phyloP scores from a whole-genome alignment of 2,113 vertebrate species.

The Coregonus clupeaformis region DNA sequence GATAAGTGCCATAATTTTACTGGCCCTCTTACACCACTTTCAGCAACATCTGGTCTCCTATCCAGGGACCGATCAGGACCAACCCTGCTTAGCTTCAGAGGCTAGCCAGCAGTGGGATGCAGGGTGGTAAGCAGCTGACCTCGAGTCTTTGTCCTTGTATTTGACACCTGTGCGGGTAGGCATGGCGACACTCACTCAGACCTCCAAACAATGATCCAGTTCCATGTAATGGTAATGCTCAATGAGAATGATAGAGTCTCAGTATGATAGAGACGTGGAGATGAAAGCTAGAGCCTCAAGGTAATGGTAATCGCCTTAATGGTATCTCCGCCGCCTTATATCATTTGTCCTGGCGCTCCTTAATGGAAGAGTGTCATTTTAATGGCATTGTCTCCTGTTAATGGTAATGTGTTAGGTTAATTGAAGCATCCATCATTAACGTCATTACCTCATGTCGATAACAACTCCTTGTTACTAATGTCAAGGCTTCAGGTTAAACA shows the following conservation, averaged over 20 bases:
- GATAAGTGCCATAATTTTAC: too few relatives aligned
- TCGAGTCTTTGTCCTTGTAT: too few relatives aligned
- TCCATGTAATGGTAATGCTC: background rate
- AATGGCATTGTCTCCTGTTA: background rate
- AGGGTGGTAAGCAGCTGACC: too few relatives aligned
- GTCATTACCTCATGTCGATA: slow-evolving; percentile 2
- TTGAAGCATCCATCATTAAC: background rate
- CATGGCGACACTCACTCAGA: background rate
- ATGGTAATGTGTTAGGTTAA: background rate
- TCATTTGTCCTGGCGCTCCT: background rate
- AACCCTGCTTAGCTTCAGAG: too few relatives aligned
- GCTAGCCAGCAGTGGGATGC: too few relatives aligned
- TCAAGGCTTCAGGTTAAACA: too few relatives aligned
- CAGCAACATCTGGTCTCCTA: too few relatives aligned
- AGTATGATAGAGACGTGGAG: background rate
- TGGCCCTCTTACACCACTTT: too few relatives aligned
- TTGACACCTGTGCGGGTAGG: too few relatives aligned
- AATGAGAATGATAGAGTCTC: background rate
- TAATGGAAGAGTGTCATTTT: background rate
- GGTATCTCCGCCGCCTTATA: background rate
- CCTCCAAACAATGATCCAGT: background rate
- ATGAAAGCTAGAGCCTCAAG: background rate
- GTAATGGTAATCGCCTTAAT: background rate
- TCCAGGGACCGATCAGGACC: too few relatives aligned
- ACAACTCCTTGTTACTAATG: background rate